A percentile compares a stretch with the other conserved stretches of the same genome.
phyloP scores from a whole-genome alignment of 1,140 invertebrate genomes.

The Sweltsa coloradensis region DNA sequence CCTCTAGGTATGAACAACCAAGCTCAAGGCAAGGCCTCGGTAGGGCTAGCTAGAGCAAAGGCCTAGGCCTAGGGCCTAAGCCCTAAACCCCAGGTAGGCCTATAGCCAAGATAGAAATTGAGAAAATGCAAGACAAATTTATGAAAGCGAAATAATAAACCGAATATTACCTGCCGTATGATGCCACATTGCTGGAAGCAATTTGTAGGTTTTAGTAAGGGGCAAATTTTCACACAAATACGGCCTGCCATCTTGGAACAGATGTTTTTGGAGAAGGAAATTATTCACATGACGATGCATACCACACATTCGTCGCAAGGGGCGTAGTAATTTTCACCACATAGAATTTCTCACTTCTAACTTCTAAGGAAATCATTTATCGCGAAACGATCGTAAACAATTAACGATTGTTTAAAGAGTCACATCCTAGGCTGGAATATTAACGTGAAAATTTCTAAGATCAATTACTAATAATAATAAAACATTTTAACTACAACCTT shows the following conservation, averaged over 20 bases:
- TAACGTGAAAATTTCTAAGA: too few relatives aligned
- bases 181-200: neutral
- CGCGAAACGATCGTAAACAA: neutral
- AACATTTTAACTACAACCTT: too few relatives aligned
- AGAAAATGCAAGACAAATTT: neutral
- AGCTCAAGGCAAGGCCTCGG: too few relatives aligned
- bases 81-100: too few relatives aligned
- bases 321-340: neutral
- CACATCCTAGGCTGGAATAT: too few relatives aligned
- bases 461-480: too few relatives aligned
- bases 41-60: too few relatives aligned
- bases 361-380: neutral
- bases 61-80: too few relatives aligned
- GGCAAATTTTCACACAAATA: neutral
- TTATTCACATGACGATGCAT: neutral
- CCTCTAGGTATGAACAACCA: too few relatives aligned
- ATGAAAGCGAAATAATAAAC: neutral
- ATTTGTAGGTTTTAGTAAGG: neutral
- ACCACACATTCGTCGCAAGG: neutral
- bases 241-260: neutral
- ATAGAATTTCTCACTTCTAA: neutral
- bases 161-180: neutral
- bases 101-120: constrained; percentile 6
- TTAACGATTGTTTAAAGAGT: too few relatives aligned
- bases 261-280: neutral